A percentile compares a stretch with the other conserved stretches of the same genome.
Evolutionary conservation across 2,113 vertebrate species (phyloP).

Genomic region (Bostrychus sinensis): DNA sequence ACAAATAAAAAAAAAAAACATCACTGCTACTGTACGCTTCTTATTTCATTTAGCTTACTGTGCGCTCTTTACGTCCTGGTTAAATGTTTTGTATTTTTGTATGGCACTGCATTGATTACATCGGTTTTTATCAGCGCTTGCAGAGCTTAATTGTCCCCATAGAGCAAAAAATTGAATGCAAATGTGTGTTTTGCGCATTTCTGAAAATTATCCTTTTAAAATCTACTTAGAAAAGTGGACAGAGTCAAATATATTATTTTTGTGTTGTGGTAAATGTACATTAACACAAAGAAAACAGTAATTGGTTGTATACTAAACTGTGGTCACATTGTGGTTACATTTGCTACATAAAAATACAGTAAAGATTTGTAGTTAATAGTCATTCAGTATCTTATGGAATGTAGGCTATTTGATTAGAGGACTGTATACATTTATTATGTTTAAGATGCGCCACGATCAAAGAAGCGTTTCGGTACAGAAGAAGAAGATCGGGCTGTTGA

Average conservation of each 20-base stretch:
- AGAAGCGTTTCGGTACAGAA: constrained; percentile 3
- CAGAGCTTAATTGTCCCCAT: not conserved
- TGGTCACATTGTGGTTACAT: not conserved
- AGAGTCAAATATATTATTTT: too few species aligned
- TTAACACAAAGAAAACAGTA: not conserved
- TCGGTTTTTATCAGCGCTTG: constrained; percentile 29
- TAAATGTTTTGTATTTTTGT: constrained; percentile 22
- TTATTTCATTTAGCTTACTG: constrained; percentile 51
- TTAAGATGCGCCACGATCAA: not conserved
- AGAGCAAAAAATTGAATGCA: not conserved
- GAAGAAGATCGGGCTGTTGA: constrained; percentile 83
- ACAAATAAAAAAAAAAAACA: constrained; percentile 63
- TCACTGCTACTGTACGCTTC: constrained; percentile 56
- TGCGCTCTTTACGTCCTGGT: not conserved
- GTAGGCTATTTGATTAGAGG: not conserved
- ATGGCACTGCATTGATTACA: constrained; percentile 17
- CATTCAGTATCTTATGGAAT: not conserved
- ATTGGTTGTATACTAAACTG: not conserved
- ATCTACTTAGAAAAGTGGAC: too few species aligned
- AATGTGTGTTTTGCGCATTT: too few species aligned
- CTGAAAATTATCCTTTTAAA: too few species aligned
- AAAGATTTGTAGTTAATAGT: too few species aligned
- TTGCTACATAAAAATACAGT: not conserved
- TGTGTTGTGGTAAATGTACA: not conserved
- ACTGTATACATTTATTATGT: not conserved